Base-by-base conservation (phyloP, 2,888 invertebrate genomes). In the Cephus pygmeus region DNA sequence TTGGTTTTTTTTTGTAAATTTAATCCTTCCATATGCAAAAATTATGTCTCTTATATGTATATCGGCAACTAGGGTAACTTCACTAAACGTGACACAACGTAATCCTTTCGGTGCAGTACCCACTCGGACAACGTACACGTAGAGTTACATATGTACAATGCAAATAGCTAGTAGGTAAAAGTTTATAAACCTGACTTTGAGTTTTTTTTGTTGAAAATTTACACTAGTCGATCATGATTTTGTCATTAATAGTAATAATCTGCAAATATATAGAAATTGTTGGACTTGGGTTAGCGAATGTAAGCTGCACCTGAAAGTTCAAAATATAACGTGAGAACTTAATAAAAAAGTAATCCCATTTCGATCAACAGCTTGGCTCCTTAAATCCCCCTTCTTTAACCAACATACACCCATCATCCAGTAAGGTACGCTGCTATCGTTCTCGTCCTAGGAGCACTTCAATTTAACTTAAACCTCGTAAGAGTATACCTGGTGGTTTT, bases 401-500 rank as follows among this genome's bases (percentile, higher is more conserved):
- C 56, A 56, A 56, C 56, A 0, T 23, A 23, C 23, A 56, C 9
- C 6, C 56, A 12, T 12, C 23, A 23, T 56, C 23, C 56, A 56
- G 9, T 23, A 23, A 56, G 1, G 23, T 56, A 56, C 56, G 1
- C 9, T 56, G 56, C 9, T 56, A 56, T 56, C 23, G 56, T 56
- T 6, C 56, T 23, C 56, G 23, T 56, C 2, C 23, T 56, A 75
- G 81, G 75, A 79, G 79, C 77, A 79, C 82, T 83, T 82, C 81
- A 84, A 84, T 83, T 84, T 86, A 86, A 85, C 81, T 84, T 84
- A 81, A 85, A 84, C 83, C 82, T 83, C 81, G 80, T 84, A 85
- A 84, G 82, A 83, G 83, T 84, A 76, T 73, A 30, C 31, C 69
- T n/a, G 40, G 36, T 69, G 69, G 75, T 35, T 40, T 35, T 35